Base-by-base conservation (phyloP, 2,113 vertebrate species). In the Choloepus hoffmanni region DNA sequence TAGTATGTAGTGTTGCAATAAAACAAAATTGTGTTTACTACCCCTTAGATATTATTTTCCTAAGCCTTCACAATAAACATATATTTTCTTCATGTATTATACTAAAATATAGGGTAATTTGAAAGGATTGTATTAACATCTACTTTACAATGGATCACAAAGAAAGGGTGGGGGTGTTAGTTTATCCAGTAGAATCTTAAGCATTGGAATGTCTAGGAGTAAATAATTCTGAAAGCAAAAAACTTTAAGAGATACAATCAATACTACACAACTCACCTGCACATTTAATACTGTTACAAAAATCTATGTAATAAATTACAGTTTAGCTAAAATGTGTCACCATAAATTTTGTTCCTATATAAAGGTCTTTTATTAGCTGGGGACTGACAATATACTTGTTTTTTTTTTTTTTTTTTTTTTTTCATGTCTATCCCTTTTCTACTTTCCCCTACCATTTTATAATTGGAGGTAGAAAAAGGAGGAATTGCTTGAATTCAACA, bases 41-140 rank as follows among this genome's bases (percentile, higher is more conserved):
- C 15, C 5, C 15, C 30, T 94, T 63, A 84, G 48, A 70, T n/a
- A 85, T n/a, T 77, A 36, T 45, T 58, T 85, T 70, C 70, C 13
- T 85, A 85, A 77, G 19, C 4, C 15, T 92, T 92, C 76, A 73
- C 16, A 79, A 96, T 62, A 94, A 81, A 50, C 40, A 40, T 60
- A 33, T 70, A 11, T 72, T 85, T 70, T 93, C 53, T 79, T 78
- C 3, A 67, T 10, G 0, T 2, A 85, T 96, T 67, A 89, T 86
- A 18, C 40, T 8, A 91, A 95, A 94, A 63, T 55, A 33, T 5
- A 60, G 50, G 4, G 2, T 85, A 78, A 83, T 53, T 83, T 78
- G 83, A 77, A 94, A 96, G 11, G 26, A 78, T 0, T 91, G 5
- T 21, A 74, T 30, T 70, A 67, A 48, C 26, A 85, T 4, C 16